These are phyloP conservation scores for Glaucidium brasilianum DNA, from an alignment of 2,113 vertebrate species.

Conservation along the genomic window DNA sequence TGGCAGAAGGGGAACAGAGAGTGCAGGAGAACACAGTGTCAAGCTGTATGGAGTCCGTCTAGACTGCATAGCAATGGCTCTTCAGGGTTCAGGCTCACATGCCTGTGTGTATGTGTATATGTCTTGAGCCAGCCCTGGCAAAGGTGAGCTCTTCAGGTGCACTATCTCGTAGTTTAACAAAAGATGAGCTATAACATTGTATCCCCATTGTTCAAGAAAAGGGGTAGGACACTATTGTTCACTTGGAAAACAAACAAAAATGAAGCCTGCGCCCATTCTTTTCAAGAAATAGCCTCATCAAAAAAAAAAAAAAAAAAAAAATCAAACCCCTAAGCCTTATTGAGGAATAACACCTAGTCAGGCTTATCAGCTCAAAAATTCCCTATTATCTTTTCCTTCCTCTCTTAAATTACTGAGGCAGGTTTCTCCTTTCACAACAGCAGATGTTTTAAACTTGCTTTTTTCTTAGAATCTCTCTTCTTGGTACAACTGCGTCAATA, in stretches of 20 bases:
- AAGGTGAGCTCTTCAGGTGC: background rate
- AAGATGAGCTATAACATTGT: background rate
- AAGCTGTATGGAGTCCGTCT: background rate
- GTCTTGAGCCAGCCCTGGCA: background rate
- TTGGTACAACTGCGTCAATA: background rate
- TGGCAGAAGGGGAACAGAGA: background rate
- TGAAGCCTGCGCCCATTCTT: background rate
- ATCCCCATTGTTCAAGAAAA: background rate
- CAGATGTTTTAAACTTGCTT: background rate
- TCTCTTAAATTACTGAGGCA: slow-evolving; percentile 7
- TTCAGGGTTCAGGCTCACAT: background rate
- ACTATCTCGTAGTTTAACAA: background rate
- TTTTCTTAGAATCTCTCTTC: background rate
- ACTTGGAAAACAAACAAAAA: background rate
- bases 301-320: background rate
- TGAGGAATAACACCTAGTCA: background rate
- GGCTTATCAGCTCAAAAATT: slow-evolving; percentile 3
- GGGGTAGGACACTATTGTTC: background rate
- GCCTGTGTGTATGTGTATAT: fast-evolving
- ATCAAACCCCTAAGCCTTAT: background rate
- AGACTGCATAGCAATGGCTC: fast-evolving
- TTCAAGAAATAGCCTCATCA: background rate
- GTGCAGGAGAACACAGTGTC: background rate
- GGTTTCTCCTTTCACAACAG: background rate
- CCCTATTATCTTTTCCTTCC: slow-evolving; percentile 7